Evolutionary conservation across 1,140 invertebrate genomes (phyloP), one percentile per base, ranked within the genome.

Genomic region (Archivesica marissinica): DNA sequence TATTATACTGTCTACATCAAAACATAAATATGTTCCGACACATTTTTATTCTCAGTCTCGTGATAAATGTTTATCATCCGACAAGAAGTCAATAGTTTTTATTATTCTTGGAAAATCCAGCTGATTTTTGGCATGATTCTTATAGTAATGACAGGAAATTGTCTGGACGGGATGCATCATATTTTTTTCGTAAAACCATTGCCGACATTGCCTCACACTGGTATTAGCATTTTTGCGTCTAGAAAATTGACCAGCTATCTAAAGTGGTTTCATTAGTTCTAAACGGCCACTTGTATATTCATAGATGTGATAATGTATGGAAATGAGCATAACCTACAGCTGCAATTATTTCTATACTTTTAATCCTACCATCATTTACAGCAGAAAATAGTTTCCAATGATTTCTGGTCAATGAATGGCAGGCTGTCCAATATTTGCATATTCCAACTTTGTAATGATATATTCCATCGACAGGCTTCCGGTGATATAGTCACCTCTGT

Each of bases 31-130:
- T 64, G 7, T 28, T 64, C 59, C 30, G 59, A 64, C 59, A 35
- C 33, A 13, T 33, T 64, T 64, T 35, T 35, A 35, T 35, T 17
- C 59, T 64, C 33, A 33, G 59, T 64, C 59, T 64, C 38, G 30
- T 35, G 38, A 35, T 35, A 64, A 54, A 64, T 33, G 30, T 20
- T 64, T 64, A 64, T 64, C 28, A 17, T 64, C 0, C 33, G 30
- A 35, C 30, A 64, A 64, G 59, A 35, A 64, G 59, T 64, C 59
- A 64, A 64, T 64, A 64, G 33, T 64, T 64, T 52, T 64, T 64
- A 64, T 64, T 64, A 64, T 64, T 64, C 23, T 35, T 20, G 28
- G 30, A 64, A 64, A 64, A 64, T 64, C 59, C 59, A 64, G 59
- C 59, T 64, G 59, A 64, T 64, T 64, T 64, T 64, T 64, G 59